These are phyloP conservation scores for Tetrapedia diversipes DNA, from an alignment of 2,888 invertebrate species.

Conservation along the genomic window DNA sequence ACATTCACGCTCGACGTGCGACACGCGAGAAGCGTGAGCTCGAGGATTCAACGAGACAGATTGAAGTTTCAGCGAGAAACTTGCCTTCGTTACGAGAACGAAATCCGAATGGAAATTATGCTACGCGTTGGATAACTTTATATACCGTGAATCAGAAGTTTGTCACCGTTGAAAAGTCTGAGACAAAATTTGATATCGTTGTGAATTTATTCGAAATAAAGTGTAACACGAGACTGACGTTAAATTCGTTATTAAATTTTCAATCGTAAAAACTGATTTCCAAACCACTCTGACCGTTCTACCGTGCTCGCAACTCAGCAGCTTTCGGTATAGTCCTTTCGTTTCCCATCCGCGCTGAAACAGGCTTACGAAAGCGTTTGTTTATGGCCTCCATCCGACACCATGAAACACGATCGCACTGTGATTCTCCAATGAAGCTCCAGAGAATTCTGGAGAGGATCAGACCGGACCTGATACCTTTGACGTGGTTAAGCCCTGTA, in stretches of 20 bases:
- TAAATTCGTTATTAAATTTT: neutral
- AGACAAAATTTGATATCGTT: neutral
- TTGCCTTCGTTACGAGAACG: no score
- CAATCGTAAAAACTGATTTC: neutral
- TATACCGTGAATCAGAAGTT: neutral
- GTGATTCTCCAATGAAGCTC: conserved; percentile 57
- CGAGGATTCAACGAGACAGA: neutral
- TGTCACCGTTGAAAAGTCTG: neutral
- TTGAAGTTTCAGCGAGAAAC: neutral
- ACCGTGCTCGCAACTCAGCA: neutral
- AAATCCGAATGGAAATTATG: no score
- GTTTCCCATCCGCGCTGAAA: conserved; percentile 16
- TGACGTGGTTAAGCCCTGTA: conserved; percentile 48
- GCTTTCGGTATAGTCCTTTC: neutral
- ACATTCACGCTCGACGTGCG: no score
- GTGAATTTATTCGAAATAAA: no score
- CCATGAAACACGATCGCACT: conserved; percentile 59
- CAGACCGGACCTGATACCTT: conserved; percentile 40
- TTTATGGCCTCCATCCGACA: conserved; percentile 49
- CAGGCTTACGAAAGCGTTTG: conserved; percentile 48
- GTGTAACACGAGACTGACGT: no score
- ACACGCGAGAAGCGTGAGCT: no score
- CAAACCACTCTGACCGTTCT: neutral
- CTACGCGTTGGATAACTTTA: no score
- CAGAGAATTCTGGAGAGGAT: conserved; percentile 48